Base-by-base conservation (phyloP, 1,140 invertebrate genomes). In the Bombus confusus region DNA sequence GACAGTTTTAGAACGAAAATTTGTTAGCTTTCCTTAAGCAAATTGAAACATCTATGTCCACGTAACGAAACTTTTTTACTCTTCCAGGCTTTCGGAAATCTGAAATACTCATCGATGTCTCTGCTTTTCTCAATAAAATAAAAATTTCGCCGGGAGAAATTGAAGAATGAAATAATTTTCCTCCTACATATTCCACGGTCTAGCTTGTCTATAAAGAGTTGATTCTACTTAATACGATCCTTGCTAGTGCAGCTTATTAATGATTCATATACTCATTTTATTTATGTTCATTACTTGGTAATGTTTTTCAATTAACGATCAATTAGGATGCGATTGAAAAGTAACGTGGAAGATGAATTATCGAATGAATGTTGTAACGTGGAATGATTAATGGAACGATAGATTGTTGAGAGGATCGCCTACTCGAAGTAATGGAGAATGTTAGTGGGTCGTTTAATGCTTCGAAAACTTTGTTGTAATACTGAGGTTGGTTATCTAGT, bases 371-470 rank as follows among this genome's bases (percentile, higher is more conserved):
- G 52, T 76, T 57, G 73, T 57, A 75, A 75, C 52, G 34, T 22
- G 8, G 34, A 37, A 47, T 47, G 64, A 43, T 79, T 66, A 68
- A 43, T 68, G 25, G 41, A 37, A 79, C 28, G 77, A 47, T 68
- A 34, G 10, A 66, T 31, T 37, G 41, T 68, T 39, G 52, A n/a
- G 57, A 76, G 52, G 31, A 75, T 75, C 74, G 74, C 74, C 74
- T 59, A 76, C 74, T 15, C 31, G 34, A 18, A 28, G 13, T n/a
- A 25, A 62, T 59, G 37, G 52, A n/a, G 31, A 52, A 76, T 25
- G 25, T 25, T 25, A 59, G 41, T 76, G 74, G 43, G 41, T 10
- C 9, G 72, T 47, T 28, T 52, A 34, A 52, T 34, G 41, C 31
- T 34, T 74, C 22, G 41, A 74, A 74, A 47, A 31, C 41, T 22